Percentiles rank a stretch among this genome's conserved stretches.
phyloP scores from a whole-genome alignment of 2,888 invertebrate species.

The Loripinus fragilis region DNA sequence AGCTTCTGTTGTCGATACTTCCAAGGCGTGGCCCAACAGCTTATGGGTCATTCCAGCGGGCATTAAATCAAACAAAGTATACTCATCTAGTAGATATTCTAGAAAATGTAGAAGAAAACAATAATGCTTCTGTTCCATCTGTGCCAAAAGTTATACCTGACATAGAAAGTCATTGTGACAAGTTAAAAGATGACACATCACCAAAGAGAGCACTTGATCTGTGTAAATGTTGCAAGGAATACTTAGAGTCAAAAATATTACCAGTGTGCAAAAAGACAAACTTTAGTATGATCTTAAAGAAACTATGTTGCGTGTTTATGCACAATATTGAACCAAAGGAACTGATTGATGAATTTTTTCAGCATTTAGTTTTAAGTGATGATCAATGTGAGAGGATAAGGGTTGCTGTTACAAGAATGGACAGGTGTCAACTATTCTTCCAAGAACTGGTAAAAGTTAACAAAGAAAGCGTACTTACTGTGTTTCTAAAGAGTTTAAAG shows the following conservation, averaged over 20 bases:
- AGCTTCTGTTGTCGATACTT: slow-evolving; percentile 47
- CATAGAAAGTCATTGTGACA: background rate
- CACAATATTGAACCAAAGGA: slow-evolving; percentile 62
- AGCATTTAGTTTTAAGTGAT: slow-evolving; percentile 47
- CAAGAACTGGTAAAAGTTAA: slow-evolving; percentile 18
- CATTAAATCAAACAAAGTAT: slow-evolving; percentile 38
- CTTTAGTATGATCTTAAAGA: slow-evolving; percentile 17
- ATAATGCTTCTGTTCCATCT: background rate
- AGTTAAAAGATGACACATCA: background rate
- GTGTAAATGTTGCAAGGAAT: background rate
- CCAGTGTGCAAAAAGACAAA: background rate
- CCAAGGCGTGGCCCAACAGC: slow-evolving; percentile 58
- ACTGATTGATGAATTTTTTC: slow-evolving; percentile 52
- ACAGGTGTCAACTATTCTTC: slow-evolving; percentile 51
- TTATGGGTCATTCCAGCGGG: slow-evolving; percentile 57
- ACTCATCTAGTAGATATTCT: slow-evolving; percentile 33
- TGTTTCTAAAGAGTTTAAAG: slow-evolving; percentile 9
- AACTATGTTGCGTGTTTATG: slow-evolving; percentile 49
- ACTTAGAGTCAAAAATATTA: background rate
- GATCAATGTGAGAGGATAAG: slow-evolving; percentile 53
- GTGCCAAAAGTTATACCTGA: background rate
- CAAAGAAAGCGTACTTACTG: background rate
- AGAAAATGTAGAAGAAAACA: background rate
- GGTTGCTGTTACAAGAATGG: slow-evolving; percentile 39
- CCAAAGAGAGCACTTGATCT: background rate